A percentile compares a stretch with the other conserved stretches of the same genome.
phyloP scores from a whole-genome alignment of 2,113 vertebrate genomes.

The Garra rufa region DNA sequence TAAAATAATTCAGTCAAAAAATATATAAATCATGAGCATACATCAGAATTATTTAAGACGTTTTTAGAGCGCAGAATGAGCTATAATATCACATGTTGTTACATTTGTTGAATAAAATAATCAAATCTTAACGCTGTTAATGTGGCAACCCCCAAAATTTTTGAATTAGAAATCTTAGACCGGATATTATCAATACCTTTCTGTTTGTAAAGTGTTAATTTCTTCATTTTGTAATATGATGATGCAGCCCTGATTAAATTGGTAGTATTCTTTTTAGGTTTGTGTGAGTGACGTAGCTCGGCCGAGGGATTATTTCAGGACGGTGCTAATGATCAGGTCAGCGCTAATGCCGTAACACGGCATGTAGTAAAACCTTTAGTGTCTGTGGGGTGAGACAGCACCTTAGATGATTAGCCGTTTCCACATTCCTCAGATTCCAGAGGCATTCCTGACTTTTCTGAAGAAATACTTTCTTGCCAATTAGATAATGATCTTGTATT shows the following conservation, averaged over 20 bases:
- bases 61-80: no score
- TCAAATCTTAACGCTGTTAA: neutral
- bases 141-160: neutral
- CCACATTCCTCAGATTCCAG: constrained; percentile 64
- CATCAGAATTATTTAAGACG: no score
- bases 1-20: neutral
- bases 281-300: neutral
- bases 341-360: neutral
- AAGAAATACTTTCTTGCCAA: neutral
- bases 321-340: neutral
- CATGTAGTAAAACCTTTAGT: neutral
- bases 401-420: constrained; percentile 31
- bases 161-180: neutral
- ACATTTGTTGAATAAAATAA: no score
- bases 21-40: no score
- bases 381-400: constrained; percentile 36
- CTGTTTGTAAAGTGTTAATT: neutral
- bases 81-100: no score
- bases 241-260: no score
- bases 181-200: neutral
- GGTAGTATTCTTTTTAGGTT: neutral
- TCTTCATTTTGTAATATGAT: neutral
- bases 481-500: constrained; percentile 20
- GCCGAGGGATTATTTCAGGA: neutral
- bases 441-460: constrained; percentile 15